These are phyloP conservation scores for Helleia helle DNA, from an alignment of 2,888 invertebrate genomes.

Conservation along the genomic window DNA sequence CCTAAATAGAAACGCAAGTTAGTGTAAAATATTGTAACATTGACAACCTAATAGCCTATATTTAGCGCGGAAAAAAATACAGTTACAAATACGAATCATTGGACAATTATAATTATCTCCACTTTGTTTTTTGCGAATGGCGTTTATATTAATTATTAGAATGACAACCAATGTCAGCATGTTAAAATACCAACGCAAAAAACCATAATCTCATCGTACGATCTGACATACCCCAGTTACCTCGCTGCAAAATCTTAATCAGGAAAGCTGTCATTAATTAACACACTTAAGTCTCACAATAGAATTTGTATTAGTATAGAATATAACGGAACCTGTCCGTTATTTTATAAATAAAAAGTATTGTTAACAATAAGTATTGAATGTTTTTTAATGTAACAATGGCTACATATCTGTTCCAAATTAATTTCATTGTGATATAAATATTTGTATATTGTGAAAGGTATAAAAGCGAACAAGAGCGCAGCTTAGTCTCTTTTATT, in stretches of 20 bases:
- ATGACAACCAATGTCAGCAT: constrained; percentile 45
- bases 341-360: constrained; percentile 5
- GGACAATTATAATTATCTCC: constrained; percentile 24
- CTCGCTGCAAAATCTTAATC: constrained; percentile 45
- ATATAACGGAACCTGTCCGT: constrained; percentile 18
- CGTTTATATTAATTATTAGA: constrained; percentile 55
- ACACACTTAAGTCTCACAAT: constrained; percentile 49
- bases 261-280: constrained; percentile 57
- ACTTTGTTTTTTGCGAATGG: constrained; percentile 23
- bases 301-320: constrained; percentile 24
- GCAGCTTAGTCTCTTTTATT: no score
- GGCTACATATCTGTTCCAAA: neutral
- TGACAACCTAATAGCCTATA: no score
- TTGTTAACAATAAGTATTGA: constrained; percentile 1
- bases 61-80: no score
- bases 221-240: constrained; percentile 45
- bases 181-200: constrained; percentile 36
- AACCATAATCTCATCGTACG: constrained; percentile 33
- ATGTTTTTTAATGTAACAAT: neutral
- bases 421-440: neutral
- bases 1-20: no score
- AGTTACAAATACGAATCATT: constrained; percentile 17
- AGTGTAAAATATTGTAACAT: no score
- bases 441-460: constrained; percentile 4
- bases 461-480: neutral